Percentiles rank a stretch among this genome's conserved stretches.
Evolutionary conservation across 2,888 invertebrate species (phyloP).

Genomic region (Crossocerus cetratus): DNA sequence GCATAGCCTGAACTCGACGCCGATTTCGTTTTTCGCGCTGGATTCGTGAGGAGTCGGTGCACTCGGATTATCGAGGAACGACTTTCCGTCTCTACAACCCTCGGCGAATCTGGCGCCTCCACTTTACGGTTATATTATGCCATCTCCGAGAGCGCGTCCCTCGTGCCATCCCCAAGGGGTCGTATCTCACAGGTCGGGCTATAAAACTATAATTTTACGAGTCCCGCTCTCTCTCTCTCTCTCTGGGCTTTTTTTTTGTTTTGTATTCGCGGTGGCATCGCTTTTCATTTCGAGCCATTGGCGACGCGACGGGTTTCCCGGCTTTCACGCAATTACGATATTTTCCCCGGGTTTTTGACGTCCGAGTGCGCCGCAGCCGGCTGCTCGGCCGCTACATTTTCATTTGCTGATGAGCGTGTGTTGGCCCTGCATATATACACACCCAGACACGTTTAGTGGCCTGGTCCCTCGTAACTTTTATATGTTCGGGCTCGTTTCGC

Average conservation of each 20-base stretch:
- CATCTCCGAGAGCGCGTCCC: constrained; percentile 39
- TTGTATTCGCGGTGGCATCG: not conserved
- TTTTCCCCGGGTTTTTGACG: constrained; percentile 52
- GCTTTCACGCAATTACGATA: constrained; percentile 55
- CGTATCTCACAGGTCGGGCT: constrained; percentile 27
- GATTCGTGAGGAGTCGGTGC: constrained; percentile 5
- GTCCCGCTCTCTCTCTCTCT: too few species aligned
- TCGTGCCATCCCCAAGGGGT: constrained; percentile 21
- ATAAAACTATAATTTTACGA: constrained; percentile 40
- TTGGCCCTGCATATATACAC: constrained; percentile 9
- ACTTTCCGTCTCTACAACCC: constrained; percentile 18
- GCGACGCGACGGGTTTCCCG: constrained; percentile 49
- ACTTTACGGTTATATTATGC: constrained; percentile 48
- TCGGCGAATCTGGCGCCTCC: constrained; percentile 33
- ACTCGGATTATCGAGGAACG: constrained; percentile 24
- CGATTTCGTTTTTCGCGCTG: constrained; percentile 18
- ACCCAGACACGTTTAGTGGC: constrained; percentile 8
- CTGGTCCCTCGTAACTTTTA: not conserved
- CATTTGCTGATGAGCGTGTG: constrained; percentile 48
- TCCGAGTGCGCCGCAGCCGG: constrained; percentile 29
- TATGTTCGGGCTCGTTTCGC: constrained; percentile 26
- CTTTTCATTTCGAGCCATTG: constrained; percentile 49
- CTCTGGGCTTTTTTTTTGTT: constrained; percentile 13
- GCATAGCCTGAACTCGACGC: not conserved
- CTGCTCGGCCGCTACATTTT: constrained; percentile 56